Conservation (phyloP, 2,888 invertebrate genomes). For the Lasioglossum villosulum region DNA sequence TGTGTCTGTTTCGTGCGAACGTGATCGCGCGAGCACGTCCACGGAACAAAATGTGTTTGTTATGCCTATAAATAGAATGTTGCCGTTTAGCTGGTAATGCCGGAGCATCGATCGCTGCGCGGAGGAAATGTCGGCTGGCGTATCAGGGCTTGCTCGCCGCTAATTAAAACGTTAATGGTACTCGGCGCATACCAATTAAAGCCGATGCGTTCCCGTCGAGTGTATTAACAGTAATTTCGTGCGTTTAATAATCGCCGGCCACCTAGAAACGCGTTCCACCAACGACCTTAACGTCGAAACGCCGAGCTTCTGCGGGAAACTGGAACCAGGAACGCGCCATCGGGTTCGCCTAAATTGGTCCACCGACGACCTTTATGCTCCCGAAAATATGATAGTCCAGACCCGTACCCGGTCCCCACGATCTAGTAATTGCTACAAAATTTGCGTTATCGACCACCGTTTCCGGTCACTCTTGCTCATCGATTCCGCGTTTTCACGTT, state of each 20-base stretch:
- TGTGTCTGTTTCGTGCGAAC: background rate
- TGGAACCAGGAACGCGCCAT: background rate
- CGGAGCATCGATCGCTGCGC: conserved; percentile 52
- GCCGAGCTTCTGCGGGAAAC: conserved; percentile 4
- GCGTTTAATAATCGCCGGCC: conserved; percentile 52
- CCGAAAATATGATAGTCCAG: background rate
- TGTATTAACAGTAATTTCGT: conserved; percentile 59
- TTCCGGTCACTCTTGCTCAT: background rate
- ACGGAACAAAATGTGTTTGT: conserved; percentile 35
- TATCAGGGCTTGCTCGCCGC: conserved; percentile 45
- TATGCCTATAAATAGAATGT: conserved; percentile 41
- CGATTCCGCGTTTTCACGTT: background rate
- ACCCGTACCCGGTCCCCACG: background rate
- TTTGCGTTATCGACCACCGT: background rate
- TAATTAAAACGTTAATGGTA: conserved; percentile 63
- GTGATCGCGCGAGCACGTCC: conserved; percentile 5
- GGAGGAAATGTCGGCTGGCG: conserved; percentile 55
- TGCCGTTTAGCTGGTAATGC: conserved; percentile 47
- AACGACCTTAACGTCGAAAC: conserved; percentile 5
- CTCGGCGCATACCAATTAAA: conserved; percentile 56
- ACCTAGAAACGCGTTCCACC: background rate
- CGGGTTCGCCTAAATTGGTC: background rate
- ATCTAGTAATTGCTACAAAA: background rate
- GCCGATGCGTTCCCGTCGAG: conserved; percentile 51
- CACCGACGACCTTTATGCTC: background rate